A percentile compares a stretch with the other conserved stretches of the same genome.
These are phyloP conservation scores for Zoroaster sp. DNA, from an alignment of 53 echinoderm and acorn worm genomes.

Conservation along the genomic window DNA sequence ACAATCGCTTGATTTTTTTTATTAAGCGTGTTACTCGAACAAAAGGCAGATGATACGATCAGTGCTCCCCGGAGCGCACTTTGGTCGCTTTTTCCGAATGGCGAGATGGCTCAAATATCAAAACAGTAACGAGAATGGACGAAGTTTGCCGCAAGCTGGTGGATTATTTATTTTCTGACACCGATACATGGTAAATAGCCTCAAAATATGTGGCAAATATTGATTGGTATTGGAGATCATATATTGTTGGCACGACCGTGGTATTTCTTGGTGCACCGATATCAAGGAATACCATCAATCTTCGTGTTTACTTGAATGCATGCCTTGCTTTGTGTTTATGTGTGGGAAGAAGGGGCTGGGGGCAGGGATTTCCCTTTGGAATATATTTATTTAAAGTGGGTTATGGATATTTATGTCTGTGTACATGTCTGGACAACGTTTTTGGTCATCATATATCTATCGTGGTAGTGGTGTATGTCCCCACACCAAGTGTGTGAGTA, in stretches of 20 bases:
- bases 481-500: too few species aligned
- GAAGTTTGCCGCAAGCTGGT: not conserved
- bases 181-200: not conserved
- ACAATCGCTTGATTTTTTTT: not conserved
- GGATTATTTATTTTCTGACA: not conserved
- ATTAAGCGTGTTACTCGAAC: slow-evolving; percentile 18
- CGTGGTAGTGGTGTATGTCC: too few species aligned
- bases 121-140: not conserved
- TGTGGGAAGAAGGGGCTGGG: too few species aligned
- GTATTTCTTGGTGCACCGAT: too few species aligned
- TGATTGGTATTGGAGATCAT: not conserved
- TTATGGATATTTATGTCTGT: too few species aligned
- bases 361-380: too few species aligned
- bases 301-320: too few species aligned
- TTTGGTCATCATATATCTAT: too few species aligned
- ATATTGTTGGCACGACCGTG: not conserved
- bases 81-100: not conserved
- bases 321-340: too few species aligned
- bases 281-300: too few species aligned
- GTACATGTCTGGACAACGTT: too few species aligned
- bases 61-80: not conserved
- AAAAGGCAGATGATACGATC: slow-evolving; percentile 13
- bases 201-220: not conserved
- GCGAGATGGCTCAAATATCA: not conserved
- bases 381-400: too few species aligned